These are phyloP conservation scores for Pterocles orientalis DNA, from an alignment of 2,113 vertebrate species.

Conservation along the genomic window DNA sequence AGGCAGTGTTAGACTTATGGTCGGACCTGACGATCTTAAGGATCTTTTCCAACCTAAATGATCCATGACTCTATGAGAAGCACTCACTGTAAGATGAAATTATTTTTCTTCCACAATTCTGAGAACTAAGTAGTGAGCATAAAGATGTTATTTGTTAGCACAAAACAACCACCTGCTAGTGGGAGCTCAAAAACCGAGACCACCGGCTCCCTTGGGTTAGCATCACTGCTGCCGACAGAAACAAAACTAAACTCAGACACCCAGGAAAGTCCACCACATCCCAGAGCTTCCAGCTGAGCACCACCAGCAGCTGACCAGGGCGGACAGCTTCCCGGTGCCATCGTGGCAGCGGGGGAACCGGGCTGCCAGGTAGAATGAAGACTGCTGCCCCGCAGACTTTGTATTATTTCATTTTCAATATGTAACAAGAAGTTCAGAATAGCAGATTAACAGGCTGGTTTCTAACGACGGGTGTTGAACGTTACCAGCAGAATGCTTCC, in stretches of 20 bases:
- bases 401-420: rapidly evolving
- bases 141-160: background rate
- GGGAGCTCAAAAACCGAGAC: background rate
- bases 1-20: no score
- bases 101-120: background rate
- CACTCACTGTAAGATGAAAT: background rate
- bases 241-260: background rate
- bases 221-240: background rate
- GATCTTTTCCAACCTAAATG: no score
- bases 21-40: no score
- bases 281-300: background rate
- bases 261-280: background rate
- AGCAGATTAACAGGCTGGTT: rapidly evolving
- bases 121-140: background rate
- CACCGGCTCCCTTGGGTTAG: background rate
- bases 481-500: background rate
- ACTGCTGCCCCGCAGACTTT: background rate
- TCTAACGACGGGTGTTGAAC: background rate
- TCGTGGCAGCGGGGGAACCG: background rate
- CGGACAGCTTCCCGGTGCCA: no score
- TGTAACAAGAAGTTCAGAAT: rapidly evolving
- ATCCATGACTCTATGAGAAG: background rate
- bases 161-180: background rate
- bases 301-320: background rate
- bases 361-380: background rate